These are phyloP conservation scores for Cyphomyrmex costatus DNA, from an alignment of 1,140 invertebrate genomes.

Conservation along the genomic window DNA sequence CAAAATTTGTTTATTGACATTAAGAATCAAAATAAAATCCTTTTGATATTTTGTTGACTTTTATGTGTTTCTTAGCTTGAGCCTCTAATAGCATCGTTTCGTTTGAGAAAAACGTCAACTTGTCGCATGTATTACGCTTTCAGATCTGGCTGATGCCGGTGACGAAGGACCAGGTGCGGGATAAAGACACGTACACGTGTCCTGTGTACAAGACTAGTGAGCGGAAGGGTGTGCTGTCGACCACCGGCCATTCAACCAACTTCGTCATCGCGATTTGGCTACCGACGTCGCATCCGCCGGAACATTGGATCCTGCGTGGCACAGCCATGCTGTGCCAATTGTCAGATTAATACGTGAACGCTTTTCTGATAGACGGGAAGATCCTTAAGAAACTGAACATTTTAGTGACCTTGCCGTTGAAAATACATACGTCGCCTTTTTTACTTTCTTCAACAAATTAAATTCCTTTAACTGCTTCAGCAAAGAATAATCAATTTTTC, in stretches of 20 bases:
- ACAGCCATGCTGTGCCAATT: slow-evolving; percentile 95
- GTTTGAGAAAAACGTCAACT: neutral
- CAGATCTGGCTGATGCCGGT: slow-evolving; percentile 94
- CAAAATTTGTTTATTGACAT: too few relatives aligned
- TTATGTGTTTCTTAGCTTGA: too few relatives aligned
- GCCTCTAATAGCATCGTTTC: neutral
- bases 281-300: slow-evolving; percentile 89
- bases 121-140: slow-evolving; percentile 16
- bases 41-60: too few relatives aligned
- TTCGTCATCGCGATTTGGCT: slow-evolving; percentile 94
- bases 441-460: neutral
- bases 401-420: neutral
- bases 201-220: slow-evolving; percentile 97
- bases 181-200: slow-evolving; percentile 91
- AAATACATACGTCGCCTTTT: neutral
- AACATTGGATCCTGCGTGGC: slow-evolving; percentile 96
- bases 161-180: slow-evolving; percentile 90
- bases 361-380: neutral
- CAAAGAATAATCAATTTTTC: neutral
- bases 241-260: slow-evolving; percentile 98
- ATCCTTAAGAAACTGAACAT: neutral
- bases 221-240: slow-evolving; percentile 93
- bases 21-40: too few relatives aligned
- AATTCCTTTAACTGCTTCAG: neutral
- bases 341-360: slow-evolving; percentile 85